Conservation (phyloP, 2,888 invertebrate genomes). For the Dasysyrphus tricinctus region DNA sequence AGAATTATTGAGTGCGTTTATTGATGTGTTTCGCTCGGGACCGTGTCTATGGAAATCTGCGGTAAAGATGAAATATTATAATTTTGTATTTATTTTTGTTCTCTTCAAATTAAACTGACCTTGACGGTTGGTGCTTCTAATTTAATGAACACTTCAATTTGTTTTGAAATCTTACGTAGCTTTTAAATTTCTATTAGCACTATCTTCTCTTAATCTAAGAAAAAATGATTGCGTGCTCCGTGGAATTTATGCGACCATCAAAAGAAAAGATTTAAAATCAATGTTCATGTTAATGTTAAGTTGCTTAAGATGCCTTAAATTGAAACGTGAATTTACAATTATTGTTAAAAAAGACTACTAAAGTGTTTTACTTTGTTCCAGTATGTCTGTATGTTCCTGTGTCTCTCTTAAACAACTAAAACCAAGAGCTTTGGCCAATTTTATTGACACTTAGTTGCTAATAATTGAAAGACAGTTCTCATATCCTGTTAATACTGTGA, state of each 20-base stretch:
- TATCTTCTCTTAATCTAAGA: slow-evolving; percentile 4
- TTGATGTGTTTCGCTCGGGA: slow-evolving; percentile 60
- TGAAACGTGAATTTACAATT: no score
- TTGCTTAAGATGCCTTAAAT: no score
- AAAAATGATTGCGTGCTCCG: not conserved
- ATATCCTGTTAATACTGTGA: no score
- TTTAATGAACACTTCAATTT: not conserved
- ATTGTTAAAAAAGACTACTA: no score
- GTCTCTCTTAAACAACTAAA: no score
- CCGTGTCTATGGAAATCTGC: slow-evolving; percentile 60
- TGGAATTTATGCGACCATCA: not conserved
- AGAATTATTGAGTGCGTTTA: slow-evolving; percentile 52
- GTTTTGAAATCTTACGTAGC: not conserved
- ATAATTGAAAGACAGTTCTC: no score
- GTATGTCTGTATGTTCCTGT: no score
- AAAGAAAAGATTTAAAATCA: not conserved
- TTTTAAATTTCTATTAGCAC: slow-evolving; percentile 14
- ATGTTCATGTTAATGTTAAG: not conserved
- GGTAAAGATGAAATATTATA: slow-evolving; percentile 42
- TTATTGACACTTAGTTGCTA: no score
- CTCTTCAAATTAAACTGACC: slow-evolving; percentile 1
- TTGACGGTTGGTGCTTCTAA: not conserved
- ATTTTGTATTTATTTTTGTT: not conserved
- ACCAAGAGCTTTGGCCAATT: no score
- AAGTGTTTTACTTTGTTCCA: no score